Conservation (phyloP, 2,113 vertebrate species). For the Callaeas wilsoni region DNA sequence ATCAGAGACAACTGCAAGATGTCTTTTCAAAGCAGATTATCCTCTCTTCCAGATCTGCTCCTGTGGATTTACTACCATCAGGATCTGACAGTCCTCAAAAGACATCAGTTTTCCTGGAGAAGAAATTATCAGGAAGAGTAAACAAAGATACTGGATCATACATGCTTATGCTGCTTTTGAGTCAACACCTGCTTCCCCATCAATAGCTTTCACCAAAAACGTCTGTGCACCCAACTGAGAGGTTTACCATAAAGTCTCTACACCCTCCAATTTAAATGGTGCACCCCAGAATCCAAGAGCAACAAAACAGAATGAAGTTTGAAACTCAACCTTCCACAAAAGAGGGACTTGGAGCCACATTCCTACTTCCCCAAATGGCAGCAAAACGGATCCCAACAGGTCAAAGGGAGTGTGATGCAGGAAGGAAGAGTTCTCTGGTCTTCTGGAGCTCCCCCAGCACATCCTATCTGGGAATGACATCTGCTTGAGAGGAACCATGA, state of each 20-base stretch:
- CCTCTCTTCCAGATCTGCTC: background rate
- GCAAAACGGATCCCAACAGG: background rate
- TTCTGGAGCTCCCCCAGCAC: background rate
- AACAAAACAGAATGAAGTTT: background rate
- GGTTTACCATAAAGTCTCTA: background rate
- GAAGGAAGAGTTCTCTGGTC: background rate
- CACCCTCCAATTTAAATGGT: background rate
- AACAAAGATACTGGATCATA: background rate
- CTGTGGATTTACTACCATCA: background rate
- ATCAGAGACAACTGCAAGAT: background rate
- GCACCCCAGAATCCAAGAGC: background rate
- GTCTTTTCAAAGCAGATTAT: background rate
- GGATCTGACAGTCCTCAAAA: background rate
- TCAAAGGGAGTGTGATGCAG: background rate
- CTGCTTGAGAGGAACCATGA: background rate
- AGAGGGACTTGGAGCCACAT: background rate
- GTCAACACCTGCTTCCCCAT: background rate
- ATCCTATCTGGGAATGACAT: fast-evolving
- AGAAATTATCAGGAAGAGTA: background rate
- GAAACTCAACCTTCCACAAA: background rate
- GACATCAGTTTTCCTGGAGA: background rate
- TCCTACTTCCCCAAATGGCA: background rate
- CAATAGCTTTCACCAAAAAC: background rate
- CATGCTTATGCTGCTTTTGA: fast-evolving
- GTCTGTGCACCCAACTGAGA: background rate